Conservation (phyloP, 1,140 invertebrate genomes). For the Onthophagus taurus region DNA sequence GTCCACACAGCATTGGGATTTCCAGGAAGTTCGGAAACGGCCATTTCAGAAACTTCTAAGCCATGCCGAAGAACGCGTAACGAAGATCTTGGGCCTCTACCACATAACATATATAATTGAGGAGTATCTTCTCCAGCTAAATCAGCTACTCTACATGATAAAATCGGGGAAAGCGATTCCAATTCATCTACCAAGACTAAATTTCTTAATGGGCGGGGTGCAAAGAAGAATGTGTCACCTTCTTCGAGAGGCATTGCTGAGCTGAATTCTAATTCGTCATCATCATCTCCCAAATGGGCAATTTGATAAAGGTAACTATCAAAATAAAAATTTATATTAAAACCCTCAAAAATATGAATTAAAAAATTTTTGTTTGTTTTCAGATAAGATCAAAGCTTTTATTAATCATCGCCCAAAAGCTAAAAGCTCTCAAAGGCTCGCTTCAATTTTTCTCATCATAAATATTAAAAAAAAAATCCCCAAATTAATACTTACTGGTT, state of each 20-base stretch:
- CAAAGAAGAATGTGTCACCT: conserved; percentile 99
- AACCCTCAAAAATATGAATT: too few relatives aligned
- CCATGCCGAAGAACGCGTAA: conserved; percentile 91
- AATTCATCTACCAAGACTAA: conserved; percentile 96
- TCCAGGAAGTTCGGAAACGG: conserved; percentile 96
- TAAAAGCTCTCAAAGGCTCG: too few relatives aligned
- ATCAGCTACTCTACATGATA: conserved; percentile 73
- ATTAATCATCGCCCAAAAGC: too few relatives aligned
- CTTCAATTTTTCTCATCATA: conserved; percentile 8
- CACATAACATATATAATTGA: conserved; percentile 94
- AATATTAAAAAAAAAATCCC: conserved; percentile 7
- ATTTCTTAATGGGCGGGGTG: conserved; percentile 87
- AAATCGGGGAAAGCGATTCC: conserved; percentile 92
- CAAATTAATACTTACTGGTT: conserved; percentile 81
- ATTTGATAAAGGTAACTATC: conserved; percentile 97
- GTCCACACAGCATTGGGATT: conserved; percentile 99
- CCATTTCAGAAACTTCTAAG: conserved; percentile 98
- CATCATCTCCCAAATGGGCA: conserved; percentile 96
- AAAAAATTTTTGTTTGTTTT: too few relatives aligned
- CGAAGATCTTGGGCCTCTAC: conserved; percentile 87
- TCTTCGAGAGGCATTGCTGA: conserved; percentile 97
- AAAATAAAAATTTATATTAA: conserved; percentile 3
- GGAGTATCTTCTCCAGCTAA: conserved; percentile 97
- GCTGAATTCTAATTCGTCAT: conserved; percentile 98
- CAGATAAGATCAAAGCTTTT: too few relatives aligned